phyloP scores from a whole-genome alignment of 2,797 vertebrate genomes.

The Dermochelys coriacea region DNA sequence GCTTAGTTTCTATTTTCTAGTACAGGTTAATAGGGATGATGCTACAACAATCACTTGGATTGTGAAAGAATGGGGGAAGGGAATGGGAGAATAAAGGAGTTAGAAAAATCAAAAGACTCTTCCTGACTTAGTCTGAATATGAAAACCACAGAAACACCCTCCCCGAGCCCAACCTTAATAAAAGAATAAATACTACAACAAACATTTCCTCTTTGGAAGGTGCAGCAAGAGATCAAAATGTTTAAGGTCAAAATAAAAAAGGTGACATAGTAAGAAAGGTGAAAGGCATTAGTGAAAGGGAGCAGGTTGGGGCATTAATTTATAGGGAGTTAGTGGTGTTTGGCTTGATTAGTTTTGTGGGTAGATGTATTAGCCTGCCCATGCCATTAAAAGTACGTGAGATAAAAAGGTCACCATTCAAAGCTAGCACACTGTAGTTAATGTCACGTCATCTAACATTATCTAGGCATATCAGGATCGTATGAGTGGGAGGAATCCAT shows the following conservation, averaged over 20 bases:
- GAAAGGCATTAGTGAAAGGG: background rate
- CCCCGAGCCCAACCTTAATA: background rate
- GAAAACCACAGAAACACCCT: background rate
- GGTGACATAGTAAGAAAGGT: background rate
- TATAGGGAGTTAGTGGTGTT: background rate
- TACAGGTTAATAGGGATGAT: background rate
- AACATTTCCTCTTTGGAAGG: background rate
- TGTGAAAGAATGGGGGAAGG: background rate
- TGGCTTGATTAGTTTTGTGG: no score
- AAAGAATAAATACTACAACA: background rate
- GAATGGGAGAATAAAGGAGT: background rate
- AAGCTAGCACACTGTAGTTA: background rate
- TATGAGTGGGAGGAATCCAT: no score
- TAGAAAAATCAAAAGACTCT: background rate
- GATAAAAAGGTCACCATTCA: background rate
- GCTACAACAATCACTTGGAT: background rate
- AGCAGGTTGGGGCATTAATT: background rate
- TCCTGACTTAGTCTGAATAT: background rate
- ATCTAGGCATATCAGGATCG: no score
- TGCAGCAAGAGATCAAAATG: background rate
- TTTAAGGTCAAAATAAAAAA: background rate
- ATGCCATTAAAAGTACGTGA: background rate
- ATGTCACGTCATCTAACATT: fast-evolving
- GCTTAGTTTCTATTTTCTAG: background rate
- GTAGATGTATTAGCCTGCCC: background rate